Percentiles rank a stretch among this genome's conserved stretches.
Evolutionary conservation across 2,888 invertebrate species (phyloP).

Genomic region (Drosophila phalerata): DNA sequence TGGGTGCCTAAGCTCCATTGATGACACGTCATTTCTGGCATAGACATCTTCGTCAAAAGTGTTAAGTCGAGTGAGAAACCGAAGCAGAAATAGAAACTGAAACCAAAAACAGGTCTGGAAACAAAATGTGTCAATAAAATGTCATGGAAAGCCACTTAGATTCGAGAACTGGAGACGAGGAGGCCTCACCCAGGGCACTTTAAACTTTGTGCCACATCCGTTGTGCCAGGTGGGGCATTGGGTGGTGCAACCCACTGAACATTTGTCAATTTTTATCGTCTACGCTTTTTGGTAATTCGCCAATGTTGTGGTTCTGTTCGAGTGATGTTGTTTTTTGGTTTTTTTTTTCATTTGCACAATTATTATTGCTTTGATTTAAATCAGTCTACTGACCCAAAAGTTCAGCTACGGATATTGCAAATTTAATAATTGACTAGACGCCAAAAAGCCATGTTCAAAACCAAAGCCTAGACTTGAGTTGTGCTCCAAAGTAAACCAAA

Average conservation of each 20-base stretch:
- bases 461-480: conserved; percentile 17
- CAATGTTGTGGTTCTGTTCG: conserved; percentile 44
- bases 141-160: conserved; percentile 77
- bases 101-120: conserved; percentile 64
- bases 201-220: conserved; percentile 69
- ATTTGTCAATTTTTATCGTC: conserved; percentile 72
- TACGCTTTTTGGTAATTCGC: conserved; percentile 51
- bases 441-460: conserved; percentile 39
- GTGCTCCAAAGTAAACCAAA: conserved; percentile 40
- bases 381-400: conserved; percentile 84
- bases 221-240: conserved; percentile 33
- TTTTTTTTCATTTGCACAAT: conserved; percentile 63
- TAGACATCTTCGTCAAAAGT: conserved; percentile 78
- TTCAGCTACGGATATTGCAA: conserved; percentile 84
- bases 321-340: neutral
- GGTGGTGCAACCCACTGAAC: conserved; percentile 28
- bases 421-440: conserved; percentile 83
- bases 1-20: conserved; percentile 76
- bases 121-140: conserved; percentile 74
- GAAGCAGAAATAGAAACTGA: conserved; percentile 41
- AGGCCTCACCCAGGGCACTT: conserved; percentile 66
- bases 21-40: conserved; percentile 79
- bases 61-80: conserved; percentile 74
- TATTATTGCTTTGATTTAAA: conserved; percentile 84
- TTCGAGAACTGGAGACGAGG: conserved; percentile 15